Evolutionary conservation across 2,888 invertebrate genomes (phyloP), one percentile per base, ranked within the genome.

Genomic region (Ptilodon capucinus): DNA sequence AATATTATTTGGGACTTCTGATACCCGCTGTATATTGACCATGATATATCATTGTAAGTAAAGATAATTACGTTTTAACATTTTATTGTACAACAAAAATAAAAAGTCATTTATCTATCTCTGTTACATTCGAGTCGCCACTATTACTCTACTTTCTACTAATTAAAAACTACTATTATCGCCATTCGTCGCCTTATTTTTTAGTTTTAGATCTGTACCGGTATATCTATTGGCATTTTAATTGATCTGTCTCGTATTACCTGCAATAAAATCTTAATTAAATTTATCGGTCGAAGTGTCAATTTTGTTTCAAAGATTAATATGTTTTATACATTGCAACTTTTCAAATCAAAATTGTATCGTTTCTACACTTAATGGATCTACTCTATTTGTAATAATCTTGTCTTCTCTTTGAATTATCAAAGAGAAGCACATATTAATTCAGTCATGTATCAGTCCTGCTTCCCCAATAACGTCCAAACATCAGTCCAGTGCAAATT

Each of bases 141-240:
- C 42, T 39, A 47, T n/a, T 42, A 49, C 46, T 49, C 4, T 42
- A 49, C 46, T 49, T 49, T 53, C 49, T 48, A 49, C 40, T 42
- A 42, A 49, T 53, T 46, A 53, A 53, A 49, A 49, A 46, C 44
- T 36, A 14, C 32, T n/a, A 9, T 18, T 39, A n/a, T 5, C 9
- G n/a, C 3, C 4, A 3, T 8, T 5, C 9, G n/a, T 1, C 4
- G 11, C n/a, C 19, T 5, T 25, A 11, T 13, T 18, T 28, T 11
- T n/a, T 3, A 28, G 11, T n/a, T 2, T n/a, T n/a, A n/a, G n/a
- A 11, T 28, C 28, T n/a, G 28, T 3, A 23, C 40, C 23, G 18
- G 8, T 19, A 19, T 9, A 2, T 6, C 13, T 8, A 32, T 4
- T 32, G 14, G 6, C 5, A 32, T 32, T 32, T 32, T 32, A 32